phyloP scores from a whole-genome alignment of 2,113 vertebrate species.

The Terrapene triunguis region DNA sequence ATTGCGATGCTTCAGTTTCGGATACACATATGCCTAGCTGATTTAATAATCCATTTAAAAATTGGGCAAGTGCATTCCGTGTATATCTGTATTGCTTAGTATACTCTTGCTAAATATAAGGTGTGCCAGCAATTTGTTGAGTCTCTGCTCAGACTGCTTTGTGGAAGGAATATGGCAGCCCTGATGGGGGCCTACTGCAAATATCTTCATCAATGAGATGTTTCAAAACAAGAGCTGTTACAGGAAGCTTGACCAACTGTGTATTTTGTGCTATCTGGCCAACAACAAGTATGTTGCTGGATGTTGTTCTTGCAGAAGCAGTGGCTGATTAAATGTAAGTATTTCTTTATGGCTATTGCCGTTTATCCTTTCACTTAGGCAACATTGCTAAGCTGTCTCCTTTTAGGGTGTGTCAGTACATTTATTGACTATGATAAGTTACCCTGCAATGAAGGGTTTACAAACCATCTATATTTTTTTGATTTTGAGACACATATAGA shows the following conservation, averaged over 20 bases:
- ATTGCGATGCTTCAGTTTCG: background rate
- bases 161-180: background rate
- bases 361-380: slow-evolving; percentile 53
- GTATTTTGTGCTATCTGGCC: background rate
- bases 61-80: background rate
- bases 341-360: slow-evolving; percentile 36
- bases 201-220: background rate
- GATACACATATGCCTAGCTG: background rate
- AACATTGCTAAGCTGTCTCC: slow-evolving; percentile 50
- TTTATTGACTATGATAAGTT: slow-evolving; percentile 65
- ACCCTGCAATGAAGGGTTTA: slow-evolving; percentile 50
- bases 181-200: background rate
- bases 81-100: background rate
- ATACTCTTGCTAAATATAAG: background rate
- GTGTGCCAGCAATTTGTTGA: background rate
- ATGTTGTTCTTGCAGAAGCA: background rate
- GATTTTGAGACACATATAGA: slow-evolving; percentile 69
- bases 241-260: background rate
- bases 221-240: background rate
- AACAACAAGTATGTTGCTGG: background rate
- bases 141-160: fast-evolving
- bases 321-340: slow-evolving; percentile 42
- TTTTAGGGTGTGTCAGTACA: slow-evolving; percentile 45
- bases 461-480: slow-evolving; percentile 56
- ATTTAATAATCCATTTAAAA: background rate